Conservation (phyloP, 2,113 vertebrate genomes). For the Catharus bicknelli region DNA sequence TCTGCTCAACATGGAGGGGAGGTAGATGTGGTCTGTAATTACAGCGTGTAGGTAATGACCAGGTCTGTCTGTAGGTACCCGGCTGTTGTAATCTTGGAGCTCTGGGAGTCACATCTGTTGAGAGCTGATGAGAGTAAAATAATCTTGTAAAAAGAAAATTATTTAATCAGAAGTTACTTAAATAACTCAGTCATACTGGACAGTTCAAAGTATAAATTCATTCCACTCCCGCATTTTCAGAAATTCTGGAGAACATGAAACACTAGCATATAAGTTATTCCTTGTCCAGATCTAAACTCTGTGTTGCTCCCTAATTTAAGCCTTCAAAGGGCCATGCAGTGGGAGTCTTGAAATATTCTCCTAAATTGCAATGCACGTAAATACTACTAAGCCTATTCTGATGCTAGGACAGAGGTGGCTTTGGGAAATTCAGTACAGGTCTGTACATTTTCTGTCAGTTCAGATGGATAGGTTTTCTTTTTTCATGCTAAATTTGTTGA, state of each 20-base stretch:
- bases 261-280: background rate
- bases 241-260: background rate
- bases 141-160: background rate
- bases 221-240: background rate
- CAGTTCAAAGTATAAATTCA: background rate
- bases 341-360: background rate
- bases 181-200: background rate
- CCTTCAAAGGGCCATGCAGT: background rate
- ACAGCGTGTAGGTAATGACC: background rate
- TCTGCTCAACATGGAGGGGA: background rate
- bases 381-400: background rate
- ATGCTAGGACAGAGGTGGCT: background rate
- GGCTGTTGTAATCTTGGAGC: conserved; percentile 1
- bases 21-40: conserved; percentile 43
- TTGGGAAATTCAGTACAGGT: background rate
- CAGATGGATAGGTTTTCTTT: background rate
- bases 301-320: background rate
- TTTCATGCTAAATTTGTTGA: background rate
- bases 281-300: background rate
- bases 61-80: background rate
- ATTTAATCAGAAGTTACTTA: background rate
- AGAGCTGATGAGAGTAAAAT: background rate
- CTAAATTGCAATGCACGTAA: background rate
- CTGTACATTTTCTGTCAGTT: background rate
- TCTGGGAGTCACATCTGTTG: background rate